Evolutionary conservation across 2,797 vertebrate genomes (phyloP), one percentile per base, ranked within the genome.

Genomic region (Hemibagrus guttatus): DNA sequence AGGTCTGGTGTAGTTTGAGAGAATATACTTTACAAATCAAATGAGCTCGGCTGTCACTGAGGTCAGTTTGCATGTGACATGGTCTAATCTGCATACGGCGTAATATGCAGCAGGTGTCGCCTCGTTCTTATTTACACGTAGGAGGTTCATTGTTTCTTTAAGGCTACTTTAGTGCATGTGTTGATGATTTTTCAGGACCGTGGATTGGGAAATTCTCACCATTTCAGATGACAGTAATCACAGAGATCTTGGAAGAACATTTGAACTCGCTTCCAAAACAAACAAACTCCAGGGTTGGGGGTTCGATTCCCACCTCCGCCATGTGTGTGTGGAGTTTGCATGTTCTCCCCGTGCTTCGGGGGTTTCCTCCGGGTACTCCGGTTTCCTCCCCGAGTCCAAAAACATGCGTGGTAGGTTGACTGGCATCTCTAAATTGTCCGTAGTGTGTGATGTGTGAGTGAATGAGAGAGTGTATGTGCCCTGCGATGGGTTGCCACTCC

Each of bases 1-100:
- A 81, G 54, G 54, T 42, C 52, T 68, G 71, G 19, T 63, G 76
- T 85, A 64, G 84, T 85, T 81, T 84, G 58, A 17, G 64, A 83
- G 81, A 71, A 54, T 39, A 28, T 87, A 85, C 84, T 93, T 93
- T 93, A 91, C 92, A 91, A 92, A 89, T 84, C 92, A 93, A 93
- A 93, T 92, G 81, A 91, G 87, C 54, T 85, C 76, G 88, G 87
- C 58, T 87, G 71, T 89, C 85, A 84, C 87, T 9, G 17, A 83
- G 72, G 31, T 12, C 3, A 11, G 91, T 94, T 94, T 94, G 91
- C 92, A 93, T 94, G 31, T 35, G 79, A 83, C 84, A 83, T 78
- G 63, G 76, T 26, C 31, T 79, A 74, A 59, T 86, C 39, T 75
- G n/a, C 11, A 74, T 39, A 82, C 86, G 49, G 39, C 0, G 26